Conservation (phyloP, 2,888 invertebrate species). For the Drosophila ustulata region DNA sequence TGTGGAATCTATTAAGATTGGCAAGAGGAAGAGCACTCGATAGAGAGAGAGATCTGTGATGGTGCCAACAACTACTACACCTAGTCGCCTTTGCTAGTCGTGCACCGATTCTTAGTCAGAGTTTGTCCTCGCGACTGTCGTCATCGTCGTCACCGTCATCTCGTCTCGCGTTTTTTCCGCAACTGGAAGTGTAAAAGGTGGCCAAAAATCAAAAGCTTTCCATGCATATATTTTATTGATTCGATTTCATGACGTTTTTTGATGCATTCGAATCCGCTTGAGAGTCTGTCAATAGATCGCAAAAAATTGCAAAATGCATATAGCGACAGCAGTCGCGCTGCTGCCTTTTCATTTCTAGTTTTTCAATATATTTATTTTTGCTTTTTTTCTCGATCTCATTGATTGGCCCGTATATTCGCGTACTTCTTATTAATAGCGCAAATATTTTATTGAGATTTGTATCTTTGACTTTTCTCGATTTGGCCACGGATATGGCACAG, state of each 20-base stretch:
- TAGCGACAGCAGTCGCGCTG: conserved; percentile 13
- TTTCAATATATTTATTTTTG: conserved; percentile 15
- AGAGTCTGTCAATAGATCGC: conserved; percentile 2
- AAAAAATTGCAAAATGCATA: conserved; percentile 8
- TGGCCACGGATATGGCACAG: conserved; percentile 66
- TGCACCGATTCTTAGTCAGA: conserved; percentile 66
- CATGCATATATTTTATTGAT: conserved; percentile 1
- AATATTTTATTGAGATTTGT: conserved; percentile 76
- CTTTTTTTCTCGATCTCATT: conserved; percentile 31
- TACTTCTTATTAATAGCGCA: conserved; percentile 75
- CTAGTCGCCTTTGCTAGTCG: conserved; percentile 63
- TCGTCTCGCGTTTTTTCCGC: conserved; percentile 23
- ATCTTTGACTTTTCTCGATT: conserved; percentile 73
- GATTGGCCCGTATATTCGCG: conserved; percentile 66
- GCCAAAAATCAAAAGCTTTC: not conserved
- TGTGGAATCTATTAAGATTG: conserved; percentile 58
- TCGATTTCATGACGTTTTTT: conserved; percentile 55
- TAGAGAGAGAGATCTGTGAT: not conserved
- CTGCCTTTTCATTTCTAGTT: not conserved
- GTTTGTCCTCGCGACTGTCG: conserved; percentile 60
- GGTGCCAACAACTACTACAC: conserved; percentile 38
- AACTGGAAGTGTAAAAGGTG: conserved; percentile 46
- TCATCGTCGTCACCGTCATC: conserved; percentile 50
- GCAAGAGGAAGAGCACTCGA: conserved; percentile 39
- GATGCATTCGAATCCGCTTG: conserved; percentile 42